Percentiles rank a stretch among this genome's conserved stretches.
phyloP scores from a whole-genome alignment of 2,113 vertebrate species.

The Speoplatyrhinus poulsoni region DNA sequence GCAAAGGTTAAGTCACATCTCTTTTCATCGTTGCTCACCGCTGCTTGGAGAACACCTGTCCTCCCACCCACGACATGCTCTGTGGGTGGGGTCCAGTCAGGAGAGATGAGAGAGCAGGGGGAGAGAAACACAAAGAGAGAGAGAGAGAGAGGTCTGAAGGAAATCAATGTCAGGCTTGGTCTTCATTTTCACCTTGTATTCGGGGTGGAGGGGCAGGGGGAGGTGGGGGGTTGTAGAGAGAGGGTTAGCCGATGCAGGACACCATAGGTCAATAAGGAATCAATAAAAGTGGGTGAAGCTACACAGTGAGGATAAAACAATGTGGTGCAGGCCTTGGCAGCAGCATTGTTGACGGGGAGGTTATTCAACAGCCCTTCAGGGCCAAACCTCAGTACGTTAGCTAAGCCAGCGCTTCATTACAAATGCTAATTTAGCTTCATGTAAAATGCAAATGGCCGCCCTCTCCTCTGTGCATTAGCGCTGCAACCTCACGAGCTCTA shows the following conservation, averaged over 20 bases:
- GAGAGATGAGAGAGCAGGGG: neutral
- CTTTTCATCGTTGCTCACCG: constrained; percentile 58
- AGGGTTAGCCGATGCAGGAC: constrained; percentile 82
- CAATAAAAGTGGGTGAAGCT: constrained; percentile 92
- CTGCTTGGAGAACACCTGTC: constrained; percentile 50
- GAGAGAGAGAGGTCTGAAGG: constrained; percentile 41
- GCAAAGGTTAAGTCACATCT: constrained; percentile 67
- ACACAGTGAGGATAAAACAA: constrained; percentile 87
- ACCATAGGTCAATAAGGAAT: constrained; percentile 97
- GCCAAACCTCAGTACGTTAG: constrained; percentile 45
- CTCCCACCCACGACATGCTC: constrained; percentile 23
- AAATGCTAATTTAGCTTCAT: constrained; percentile 13
- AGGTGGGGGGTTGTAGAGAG: constrained; percentile 68
- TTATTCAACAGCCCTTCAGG: constrained; percentile 59
- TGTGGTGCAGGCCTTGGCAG: constrained; percentile 82
- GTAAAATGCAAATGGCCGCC: constrained; percentile 10
- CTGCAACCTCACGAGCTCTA: neutral
- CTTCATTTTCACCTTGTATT: constrained; percentile 64
- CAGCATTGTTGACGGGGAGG: constrained; percentile 81
- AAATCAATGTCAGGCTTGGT: constrained; percentile 64
- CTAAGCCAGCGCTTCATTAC: constrained; percentile 25
- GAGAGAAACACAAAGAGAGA: constrained; percentile 35
- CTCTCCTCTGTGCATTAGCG: neutral
- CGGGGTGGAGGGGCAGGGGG: constrained; percentile 66
- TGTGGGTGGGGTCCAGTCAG: constrained; percentile 19